These are phyloP conservation scores for Rotaria socialis DNA, from an alignment of 2,888 invertebrate species.

Conservation along the genomic window DNA sequence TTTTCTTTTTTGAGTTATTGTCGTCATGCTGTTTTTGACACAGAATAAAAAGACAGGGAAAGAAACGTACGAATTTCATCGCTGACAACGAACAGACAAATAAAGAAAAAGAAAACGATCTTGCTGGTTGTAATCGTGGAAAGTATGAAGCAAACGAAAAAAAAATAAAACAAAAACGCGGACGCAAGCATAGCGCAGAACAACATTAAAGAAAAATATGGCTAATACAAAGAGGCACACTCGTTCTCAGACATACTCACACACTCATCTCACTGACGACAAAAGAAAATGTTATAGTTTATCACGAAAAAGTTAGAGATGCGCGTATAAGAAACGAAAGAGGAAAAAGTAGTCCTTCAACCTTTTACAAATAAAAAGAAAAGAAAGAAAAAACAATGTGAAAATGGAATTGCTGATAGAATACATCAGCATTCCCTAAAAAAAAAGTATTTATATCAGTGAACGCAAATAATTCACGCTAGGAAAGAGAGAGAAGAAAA, in stretches of 20 bases:
- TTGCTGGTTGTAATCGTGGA: slow-evolving; percentile 10
- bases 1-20: background rate
- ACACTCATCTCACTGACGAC: background rate
- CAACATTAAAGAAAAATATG: background rate
- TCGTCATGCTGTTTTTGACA: slow-evolving; percentile 8
- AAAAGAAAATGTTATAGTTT: background rate
- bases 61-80: slow-evolving; percentile 10
- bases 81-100: slow-evolving; percentile 11
- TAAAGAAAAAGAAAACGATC: background rate
- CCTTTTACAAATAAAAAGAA: background rate
- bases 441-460: slow-evolving; percentile 1
- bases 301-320: background rate
- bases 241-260: background rate
- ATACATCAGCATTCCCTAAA: background rate
- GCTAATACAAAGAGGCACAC: background rate
- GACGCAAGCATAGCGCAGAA: slow-evolving; percentile 16
- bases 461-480: slow-evolving; percentile 17
- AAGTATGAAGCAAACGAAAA: background rate
- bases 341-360: background rate
- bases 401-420: background rate
- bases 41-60: background rate
- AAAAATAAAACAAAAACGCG: background rate
- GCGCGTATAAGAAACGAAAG: background rate
- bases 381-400: background rate
- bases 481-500: background rate